A percentile compares a stretch with the other conserved stretches of the same genome.
Evolutionary conservation across 2,797 vertebrate species (phyloP).

Genomic region (Sebastes minor): DNA sequence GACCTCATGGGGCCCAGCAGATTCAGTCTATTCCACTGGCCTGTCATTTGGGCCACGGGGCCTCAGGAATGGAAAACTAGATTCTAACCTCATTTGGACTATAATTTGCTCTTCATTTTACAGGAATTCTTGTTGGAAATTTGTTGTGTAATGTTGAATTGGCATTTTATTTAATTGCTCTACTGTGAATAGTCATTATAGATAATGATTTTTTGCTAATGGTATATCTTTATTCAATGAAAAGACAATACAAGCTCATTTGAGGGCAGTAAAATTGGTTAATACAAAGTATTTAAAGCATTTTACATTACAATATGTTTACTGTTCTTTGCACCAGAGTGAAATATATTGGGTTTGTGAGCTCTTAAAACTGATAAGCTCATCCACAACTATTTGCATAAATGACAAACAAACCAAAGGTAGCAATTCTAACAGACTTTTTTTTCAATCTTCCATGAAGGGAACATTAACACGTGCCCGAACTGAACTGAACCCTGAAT

Average conservation of each 20-base stretch:
- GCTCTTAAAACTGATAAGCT: conserved; percentile 1
- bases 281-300: not conserved
- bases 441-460: conserved; percentile 76
- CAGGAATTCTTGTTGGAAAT: conserved; percentile 25
- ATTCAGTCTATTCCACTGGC: conserved; percentile 73
- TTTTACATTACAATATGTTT: conserved; percentile 15
- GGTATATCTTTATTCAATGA: conserved; percentile 14
- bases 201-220: conserved; percentile 23
- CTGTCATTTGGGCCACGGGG: conserved; percentile 68
- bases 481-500: conserved; percentile 88
- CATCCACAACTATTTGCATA: not conserved
- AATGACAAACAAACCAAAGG: not conserved
- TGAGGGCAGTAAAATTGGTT: conserved; percentile 9
- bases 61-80: conserved; percentile 60
- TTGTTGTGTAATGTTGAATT: conserved; percentile 20
- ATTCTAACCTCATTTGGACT: conserved; percentile 46
- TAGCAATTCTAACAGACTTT: conserved; percentile 61
- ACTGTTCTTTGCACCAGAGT: not conserved
- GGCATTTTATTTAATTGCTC: conserved; percentile 34
- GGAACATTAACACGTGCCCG: conserved; percentile 86
- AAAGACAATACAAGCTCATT: conserved; percentile 1
- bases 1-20: conserved; percentile 71
- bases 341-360: not conserved
- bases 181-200: conserved; percentile 37
- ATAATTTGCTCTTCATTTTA: conserved; percentile 37